phyloP scores from a whole-genome alignment of 2,113 vertebrate species.

The Lepidothrix coronata region DNA sequence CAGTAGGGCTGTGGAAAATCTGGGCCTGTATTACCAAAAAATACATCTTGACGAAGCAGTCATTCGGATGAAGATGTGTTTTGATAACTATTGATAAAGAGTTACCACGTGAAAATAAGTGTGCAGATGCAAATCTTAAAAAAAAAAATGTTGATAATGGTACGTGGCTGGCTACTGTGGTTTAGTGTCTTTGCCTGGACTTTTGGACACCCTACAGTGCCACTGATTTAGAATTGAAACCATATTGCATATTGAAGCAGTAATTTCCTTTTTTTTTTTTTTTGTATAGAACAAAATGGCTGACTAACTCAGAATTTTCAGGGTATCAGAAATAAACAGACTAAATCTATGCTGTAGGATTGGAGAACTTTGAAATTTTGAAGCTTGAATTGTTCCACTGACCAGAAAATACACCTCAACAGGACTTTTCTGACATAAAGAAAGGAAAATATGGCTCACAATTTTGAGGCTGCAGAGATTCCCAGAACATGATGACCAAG shows the following conservation, averaged over 20 bases:
- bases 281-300: background rate
- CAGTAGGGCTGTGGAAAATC: background rate
- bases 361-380: background rate
- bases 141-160: background rate
- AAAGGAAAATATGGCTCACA: background rate
- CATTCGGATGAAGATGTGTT: background rate
- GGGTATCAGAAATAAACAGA: background rate
- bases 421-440: background rate
- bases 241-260: background rate
- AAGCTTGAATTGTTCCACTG: background rate
- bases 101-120: background rate
- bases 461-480: background rate
- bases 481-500: background rate
- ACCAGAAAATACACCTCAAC: background rate
- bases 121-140: background rate
- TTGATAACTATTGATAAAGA: background rate
- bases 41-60: background rate
- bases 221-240: background rate
- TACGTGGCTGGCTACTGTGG: rapidly evolving
- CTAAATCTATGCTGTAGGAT: background rate
- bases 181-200: background rate
- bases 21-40: background rate
- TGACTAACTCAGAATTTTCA: background rate
- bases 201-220: background rate
- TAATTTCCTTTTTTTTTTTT: background rate